phyloP scores from a whole-genome alignment of 2,797 vertebrate genomes.

The Paedocypris micromegethes region DNA sequence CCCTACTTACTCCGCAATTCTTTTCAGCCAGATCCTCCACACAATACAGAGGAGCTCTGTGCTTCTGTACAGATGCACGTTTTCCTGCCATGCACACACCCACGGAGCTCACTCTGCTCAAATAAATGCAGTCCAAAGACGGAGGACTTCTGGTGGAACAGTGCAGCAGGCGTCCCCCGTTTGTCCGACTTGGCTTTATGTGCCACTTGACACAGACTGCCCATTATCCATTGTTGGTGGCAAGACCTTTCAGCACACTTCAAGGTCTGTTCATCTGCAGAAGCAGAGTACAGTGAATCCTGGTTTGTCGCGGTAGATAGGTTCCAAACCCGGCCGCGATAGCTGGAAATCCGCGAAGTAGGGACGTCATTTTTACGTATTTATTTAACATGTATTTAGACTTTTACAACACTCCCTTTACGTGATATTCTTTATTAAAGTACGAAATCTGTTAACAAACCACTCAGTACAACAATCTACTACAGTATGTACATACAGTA shows the following conservation, averaged over 20 bases:
- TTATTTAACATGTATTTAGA: no score
- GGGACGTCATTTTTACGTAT: not conserved
- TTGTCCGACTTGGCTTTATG: conserved; percentile 59
- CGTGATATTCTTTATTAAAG: no score
- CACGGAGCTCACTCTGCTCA: conserved; percentile 51
- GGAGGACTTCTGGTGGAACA: conserved; percentile 60
- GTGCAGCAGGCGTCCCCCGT: conserved; percentile 64
- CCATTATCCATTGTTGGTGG: conserved; percentile 68
- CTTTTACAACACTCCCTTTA: no score
- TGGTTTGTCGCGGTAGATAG: no score
- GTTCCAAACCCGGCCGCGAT: no score
- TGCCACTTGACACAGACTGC: conserved; percentile 62
- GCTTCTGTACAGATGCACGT: conserved; percentile 51
- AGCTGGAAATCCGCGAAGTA: not conserved
- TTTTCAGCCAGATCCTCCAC: conserved; percentile 65
- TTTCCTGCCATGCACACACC: conserved; percentile 42
- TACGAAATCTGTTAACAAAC: no score
- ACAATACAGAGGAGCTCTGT: conserved; percentile 70
- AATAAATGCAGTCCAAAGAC: conserved; percentile 60
- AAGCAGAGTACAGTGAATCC: conserved; percentile 11
- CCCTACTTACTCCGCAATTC: conserved; percentile 49
- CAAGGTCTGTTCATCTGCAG: conserved; percentile 58
- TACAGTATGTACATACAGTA: no score
- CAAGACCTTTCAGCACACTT: conserved; percentile 61
- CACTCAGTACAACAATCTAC: no score